A percentile compares a stretch with the other conserved stretches of the same genome.
These are phyloP conservation scores for Tetragonula clypearis DNA, from an alignment of 1,140 invertebrate genomes.

Conservation along the genomic window DNA sequence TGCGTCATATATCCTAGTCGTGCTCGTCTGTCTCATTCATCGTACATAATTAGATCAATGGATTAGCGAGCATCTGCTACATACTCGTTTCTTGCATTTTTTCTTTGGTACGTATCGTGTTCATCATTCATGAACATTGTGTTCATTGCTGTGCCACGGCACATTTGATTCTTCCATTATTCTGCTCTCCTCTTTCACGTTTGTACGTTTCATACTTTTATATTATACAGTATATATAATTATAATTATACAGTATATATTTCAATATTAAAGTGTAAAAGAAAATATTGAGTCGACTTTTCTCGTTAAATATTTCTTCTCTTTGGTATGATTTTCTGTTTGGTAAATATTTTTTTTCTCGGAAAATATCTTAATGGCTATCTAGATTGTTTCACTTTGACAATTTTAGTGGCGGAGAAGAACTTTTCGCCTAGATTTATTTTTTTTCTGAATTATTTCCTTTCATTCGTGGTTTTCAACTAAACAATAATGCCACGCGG, in stretches of 20 bases:
- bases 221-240: no score
- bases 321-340: no score
- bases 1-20: background rate
- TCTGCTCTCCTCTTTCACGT: background rate
- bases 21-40: constrained; percentile 25
- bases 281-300: background rate
- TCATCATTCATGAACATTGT: background rate
- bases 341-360: background rate
- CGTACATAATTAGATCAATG: constrained; percentile 52
- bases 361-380: background rate
- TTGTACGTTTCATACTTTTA: background rate
- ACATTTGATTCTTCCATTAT: background rate
- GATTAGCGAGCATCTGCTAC: constrained; percentile 19
- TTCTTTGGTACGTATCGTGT: background rate
- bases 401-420: background rate
- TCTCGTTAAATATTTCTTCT: background rate
- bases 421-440: background rate
- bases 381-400: background rate
- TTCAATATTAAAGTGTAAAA: background rate
- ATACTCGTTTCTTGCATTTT: background rate
- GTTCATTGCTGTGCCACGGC: background rate
- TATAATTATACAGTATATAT: background rate
- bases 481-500: background rate
- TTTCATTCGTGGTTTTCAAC: background rate
- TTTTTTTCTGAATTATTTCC: background rate